phyloP scores from a whole-genome alignment of 23 tunicate genomes.

The Ascidia mentula region DNA sequence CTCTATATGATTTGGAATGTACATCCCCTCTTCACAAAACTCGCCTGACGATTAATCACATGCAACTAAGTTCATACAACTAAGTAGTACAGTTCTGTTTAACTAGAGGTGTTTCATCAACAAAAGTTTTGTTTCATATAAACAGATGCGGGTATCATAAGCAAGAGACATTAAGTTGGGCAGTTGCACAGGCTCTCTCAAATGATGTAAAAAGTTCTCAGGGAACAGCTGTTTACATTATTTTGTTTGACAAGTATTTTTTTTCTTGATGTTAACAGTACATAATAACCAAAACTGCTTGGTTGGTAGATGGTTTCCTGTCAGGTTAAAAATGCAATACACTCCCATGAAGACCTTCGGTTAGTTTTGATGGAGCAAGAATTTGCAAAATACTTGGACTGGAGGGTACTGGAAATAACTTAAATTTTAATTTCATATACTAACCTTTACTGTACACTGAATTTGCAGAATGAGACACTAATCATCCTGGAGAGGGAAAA shows the following conservation, averaged over 20 bases:
- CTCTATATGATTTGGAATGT: not conserved
- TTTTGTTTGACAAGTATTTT: constrained; percentile 7
- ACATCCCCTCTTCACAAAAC: not conserved
- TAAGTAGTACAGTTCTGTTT: not conserved
- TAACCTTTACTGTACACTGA: not conserved
- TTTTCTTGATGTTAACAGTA: not conserved
- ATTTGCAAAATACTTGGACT: not conserved
- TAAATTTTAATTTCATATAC: not conserved
- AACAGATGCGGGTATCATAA: constrained; percentile 2
- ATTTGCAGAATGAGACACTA: not conserved
- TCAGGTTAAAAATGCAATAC: not conserved
- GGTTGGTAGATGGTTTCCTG: constrained; percentile 7
- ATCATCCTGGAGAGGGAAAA: constrained; percentile 9
- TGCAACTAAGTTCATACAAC: constrained; percentile 6
- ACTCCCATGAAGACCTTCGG: not conserved
- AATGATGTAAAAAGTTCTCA: not conserved
- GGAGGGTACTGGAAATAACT: not conserved
- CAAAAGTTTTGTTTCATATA: not conserved
- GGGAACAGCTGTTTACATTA: not conserved
- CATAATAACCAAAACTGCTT: not conserved
- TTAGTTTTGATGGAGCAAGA: constrained; percentile 2
- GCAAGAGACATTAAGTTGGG: constrained; percentile 13
- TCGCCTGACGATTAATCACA: not conserved
- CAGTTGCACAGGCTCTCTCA: constrained; percentile 3
- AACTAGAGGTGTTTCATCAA: not conserved